A percentile compares a stretch with the other conserved stretches of the same genome.
phyloP scores from a whole-genome alignment of 2,113 vertebrate species.

The Scomber scombrus region DNA sequence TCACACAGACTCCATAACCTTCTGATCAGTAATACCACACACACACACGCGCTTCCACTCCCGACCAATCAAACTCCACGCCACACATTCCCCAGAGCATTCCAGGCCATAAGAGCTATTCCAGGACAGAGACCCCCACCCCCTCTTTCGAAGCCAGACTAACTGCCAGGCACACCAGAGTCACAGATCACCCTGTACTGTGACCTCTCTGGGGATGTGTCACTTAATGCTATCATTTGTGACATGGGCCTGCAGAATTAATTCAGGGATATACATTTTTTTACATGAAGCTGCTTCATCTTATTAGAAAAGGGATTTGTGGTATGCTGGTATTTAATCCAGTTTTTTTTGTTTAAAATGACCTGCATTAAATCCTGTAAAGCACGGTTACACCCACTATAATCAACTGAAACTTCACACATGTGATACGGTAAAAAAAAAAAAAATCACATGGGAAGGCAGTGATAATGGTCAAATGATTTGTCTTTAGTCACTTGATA shows the following conservation, averaged over 20 bases:
- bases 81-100: conserved; percentile 76
- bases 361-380: not conserved
- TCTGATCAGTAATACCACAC: conserved; percentile 43
- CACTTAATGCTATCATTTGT: conserved; percentile 12
- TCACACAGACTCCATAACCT: conserved; percentile 65
- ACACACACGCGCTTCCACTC: conserved; percentile 36
- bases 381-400: not conserved
- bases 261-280: not conserved
- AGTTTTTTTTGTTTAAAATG: not conserved
- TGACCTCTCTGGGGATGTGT: conserved; percentile 21
- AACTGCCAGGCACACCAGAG: conserved; percentile 45
- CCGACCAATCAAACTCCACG: conserved; percentile 55
- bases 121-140: conserved; percentile 72
- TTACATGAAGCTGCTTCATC: too few species aligned
- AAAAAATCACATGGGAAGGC: not conserved
- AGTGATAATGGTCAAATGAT: conserved; percentile 1
- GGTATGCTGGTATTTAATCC: not conserved
- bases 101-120: conserved; percentile 83
- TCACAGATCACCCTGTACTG: conserved; percentile 4
- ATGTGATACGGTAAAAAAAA: not conserved
- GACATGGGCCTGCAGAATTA: not conserved
- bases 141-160: conserved; percentile 40
- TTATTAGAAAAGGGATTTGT: too few species aligned
- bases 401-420: conserved; percentile 12
- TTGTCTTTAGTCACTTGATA: not conserved